Conservation (phyloP, 2,113 vertebrate genomes). For the Chlorodrepanis virens region DNA sequence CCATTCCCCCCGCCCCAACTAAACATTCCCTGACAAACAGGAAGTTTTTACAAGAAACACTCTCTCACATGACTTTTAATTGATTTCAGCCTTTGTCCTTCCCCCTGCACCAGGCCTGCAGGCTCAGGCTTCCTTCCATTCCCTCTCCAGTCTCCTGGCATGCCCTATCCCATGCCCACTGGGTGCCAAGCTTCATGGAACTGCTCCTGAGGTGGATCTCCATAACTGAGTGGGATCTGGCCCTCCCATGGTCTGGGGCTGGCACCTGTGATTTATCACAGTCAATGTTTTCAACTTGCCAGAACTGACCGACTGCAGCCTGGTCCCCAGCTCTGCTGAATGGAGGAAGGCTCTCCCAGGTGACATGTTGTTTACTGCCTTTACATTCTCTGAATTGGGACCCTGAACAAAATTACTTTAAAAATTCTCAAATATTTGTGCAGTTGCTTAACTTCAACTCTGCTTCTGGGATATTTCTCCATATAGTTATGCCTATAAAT, state of each 20-base stretch:
- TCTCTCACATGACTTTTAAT: not conserved
- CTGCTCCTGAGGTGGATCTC: not conserved
- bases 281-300: not conserved
- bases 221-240: not conserved
- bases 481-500: not conserved
- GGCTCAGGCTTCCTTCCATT: not conserved
- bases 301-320: not conserved
- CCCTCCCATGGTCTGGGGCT: accelerated
- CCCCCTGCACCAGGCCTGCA: not conserved
- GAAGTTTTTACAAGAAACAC: constrained; percentile 12
- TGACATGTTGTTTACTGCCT: not conserved
- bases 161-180: accelerated
- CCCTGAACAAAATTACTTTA: not conserved
- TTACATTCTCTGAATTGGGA: not conserved
- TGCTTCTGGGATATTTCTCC: not conserved
- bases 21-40: not conserved
- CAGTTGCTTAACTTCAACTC: not conserved
- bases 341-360: not conserved
- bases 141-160: not conserved
- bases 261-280: not conserved
- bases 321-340: not conserved
- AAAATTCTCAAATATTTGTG: not conserved
- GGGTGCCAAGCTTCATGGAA: not conserved
- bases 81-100: not conserved
- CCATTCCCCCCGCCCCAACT: not conserved